Base-by-base conservation (phyloP, 1,140 invertebrate species). In the Spodoptera frugiperda region DNA sequence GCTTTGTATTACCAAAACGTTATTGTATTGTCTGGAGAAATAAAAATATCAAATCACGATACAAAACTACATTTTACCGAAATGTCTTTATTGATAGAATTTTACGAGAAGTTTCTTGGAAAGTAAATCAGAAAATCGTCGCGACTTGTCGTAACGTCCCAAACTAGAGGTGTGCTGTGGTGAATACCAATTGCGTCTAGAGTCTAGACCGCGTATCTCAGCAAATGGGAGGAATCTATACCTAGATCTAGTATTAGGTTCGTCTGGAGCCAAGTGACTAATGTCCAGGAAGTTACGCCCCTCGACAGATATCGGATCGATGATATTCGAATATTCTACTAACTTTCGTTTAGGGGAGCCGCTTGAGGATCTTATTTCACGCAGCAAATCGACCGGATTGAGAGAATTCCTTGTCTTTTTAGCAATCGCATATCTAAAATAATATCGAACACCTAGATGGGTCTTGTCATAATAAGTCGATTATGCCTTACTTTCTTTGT, bases 131-230 rank as follows among this genome's bases (percentile, higher is more conserved):
- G 30, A 67, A 68, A 51, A 51, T 53, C 44, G 44, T 65, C 61
- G 19, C 12, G 65, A 11, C 65, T 51, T 21, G 14, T 46, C 17
- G 39, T 63, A 63, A 63, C 17, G 9, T 4, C 21, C 48, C 25
- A 49, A 33, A 51, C 10, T 21, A 0, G 15, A 65, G 46, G 46
- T 51, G 63, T 51, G 21, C 25, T 39, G n/a, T n/a, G 33, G 48
- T 68, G 48, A 68, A 68, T 68, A 68, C 33, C 48, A 68, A 68
- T 65, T 33, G 25, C 10, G 67, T 63, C 67, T 61, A 21, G n/a
- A 59, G 67, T 77, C 76, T 71, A 71, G 65, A 77, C 76, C 48
- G 49, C 33, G 33, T 68, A 61, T 59, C n/a, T 33, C 14, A 39
- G 8, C 25, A 6, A 12, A 57, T 21, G 2, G n/a, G 14, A 15